phyloP scores from a whole-genome alignment of 2,888 invertebrate genomes.

The Rhagium mordax region DNA sequence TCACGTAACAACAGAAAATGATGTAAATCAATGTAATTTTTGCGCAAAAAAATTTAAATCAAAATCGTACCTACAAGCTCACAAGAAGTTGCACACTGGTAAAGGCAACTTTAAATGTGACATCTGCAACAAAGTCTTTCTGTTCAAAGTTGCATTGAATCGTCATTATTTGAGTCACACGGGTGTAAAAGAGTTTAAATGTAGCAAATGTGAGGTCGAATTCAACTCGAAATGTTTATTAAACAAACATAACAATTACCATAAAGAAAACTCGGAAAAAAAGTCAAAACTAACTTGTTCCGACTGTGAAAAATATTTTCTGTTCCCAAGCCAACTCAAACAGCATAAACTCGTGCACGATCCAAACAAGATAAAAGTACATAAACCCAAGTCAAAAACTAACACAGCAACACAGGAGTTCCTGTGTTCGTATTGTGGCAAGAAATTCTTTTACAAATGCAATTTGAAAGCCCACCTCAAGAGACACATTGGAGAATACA shows the following conservation, averaged over 20 bases:
- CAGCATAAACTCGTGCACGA: no score
- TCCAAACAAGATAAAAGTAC: not conserved
- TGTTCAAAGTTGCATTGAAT: not conserved
- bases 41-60: not conserved
- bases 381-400: not conserved
- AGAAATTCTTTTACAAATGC: not conserved
- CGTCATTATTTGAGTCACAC: not conserved
- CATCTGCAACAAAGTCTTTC: not conserved
- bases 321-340: not conserved
- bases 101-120: not conserved
- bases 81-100: not conserved
- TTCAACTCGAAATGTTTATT: not conserved
- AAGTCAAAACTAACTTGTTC: not conserved
- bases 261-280: not conserved
- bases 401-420: not conserved
- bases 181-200: not conserved
- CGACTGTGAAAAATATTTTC: not conserved
- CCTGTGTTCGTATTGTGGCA: not conserved
- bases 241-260: not conserved
- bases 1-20: not conserved
- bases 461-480: not conserved
- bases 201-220: not conserved
- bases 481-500: not conserved
- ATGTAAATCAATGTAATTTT: no score
- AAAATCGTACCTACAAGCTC: not conserved